A percentile compares a stretch with the other conserved stretches of the same genome.
Evolutionary conservation across 92 coral and sea anemone genomes (phyloP).

Genomic region (Actinostola sp.): DNA sequence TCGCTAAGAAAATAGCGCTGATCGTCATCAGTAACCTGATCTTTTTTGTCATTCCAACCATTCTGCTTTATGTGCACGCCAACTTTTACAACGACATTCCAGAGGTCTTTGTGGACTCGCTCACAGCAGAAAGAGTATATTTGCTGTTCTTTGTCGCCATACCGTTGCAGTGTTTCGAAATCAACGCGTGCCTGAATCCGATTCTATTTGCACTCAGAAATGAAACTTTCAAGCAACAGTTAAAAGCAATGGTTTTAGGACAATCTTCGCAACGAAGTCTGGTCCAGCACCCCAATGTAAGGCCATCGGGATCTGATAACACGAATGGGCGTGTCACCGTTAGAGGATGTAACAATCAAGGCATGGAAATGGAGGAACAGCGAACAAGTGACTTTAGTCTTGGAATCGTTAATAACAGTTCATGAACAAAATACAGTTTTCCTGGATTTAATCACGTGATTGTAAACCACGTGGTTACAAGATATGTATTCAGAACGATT

Average conservation of each 20-base stretch:
- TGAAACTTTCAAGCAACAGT: conserved; percentile 1
- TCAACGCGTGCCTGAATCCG: conserved; percentile 48
- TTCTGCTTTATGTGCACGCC: conserved; percentile 26
- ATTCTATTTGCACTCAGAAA: conserved; percentile 48
- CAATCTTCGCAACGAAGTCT: too few species aligned
- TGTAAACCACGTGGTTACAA: too few species aligned
- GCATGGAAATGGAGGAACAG: conserved; percentile 1
- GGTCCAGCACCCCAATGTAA: too few species aligned
- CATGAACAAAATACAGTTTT: too few species aligned
- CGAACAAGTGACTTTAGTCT: background rate
- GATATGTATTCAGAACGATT: too few species aligned
- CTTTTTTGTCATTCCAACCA: conserved; percentile 42
- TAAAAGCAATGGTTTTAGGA: too few species aligned
- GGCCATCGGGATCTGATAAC: background rate
- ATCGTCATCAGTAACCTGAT: conserved; percentile 38
- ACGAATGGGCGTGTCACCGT: background rate
- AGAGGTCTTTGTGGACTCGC: conserved; percentile 10
- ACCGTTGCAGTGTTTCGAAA: conserved; percentile 34
- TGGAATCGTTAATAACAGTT: too few species aligned
- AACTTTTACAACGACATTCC: conserved; percentile 23
- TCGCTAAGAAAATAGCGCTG: conserved; percentile 31
- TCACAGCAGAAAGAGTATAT: background rate
- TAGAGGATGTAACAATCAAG: background rate
- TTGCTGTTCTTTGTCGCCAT: conserved; percentile 15
- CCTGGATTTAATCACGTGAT: too few species aligned